A percentile compares a stretch with the other conserved stretches of the same genome.
These are phyloP conservation scores for Poeciliopsis turrubarensis DNA, from an alignment of 2,113 vertebrate genomes.

Conservation along the genomic window DNA sequence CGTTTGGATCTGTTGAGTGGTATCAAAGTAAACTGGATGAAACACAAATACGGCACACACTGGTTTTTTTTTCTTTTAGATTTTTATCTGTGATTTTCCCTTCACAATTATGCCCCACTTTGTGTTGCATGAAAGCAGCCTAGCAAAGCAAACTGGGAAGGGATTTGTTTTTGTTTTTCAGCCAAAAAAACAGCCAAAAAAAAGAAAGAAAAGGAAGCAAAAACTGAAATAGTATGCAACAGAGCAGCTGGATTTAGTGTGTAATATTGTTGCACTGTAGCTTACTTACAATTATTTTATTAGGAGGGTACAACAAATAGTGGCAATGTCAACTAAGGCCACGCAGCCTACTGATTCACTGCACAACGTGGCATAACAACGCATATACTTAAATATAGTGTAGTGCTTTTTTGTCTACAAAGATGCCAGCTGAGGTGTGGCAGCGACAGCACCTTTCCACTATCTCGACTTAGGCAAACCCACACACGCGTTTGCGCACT, in stretches of 20 bases:
- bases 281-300: neutral
- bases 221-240: neutral
- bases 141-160: neutral
- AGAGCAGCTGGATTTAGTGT: neutral
- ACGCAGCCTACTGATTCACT: neutral
- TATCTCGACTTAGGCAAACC: neutral
- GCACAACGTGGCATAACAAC: neutral
- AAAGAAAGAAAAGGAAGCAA: neutral
- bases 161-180: neutral
- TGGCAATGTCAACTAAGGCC: neutral
- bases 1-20: too few relatives aligned
- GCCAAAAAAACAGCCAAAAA: neutral
- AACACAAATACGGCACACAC: too few relatives aligned
- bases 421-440: constrained; percentile 34
- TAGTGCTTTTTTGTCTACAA: too few relatives aligned
- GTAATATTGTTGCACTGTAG: neutral
- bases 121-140: neutral
- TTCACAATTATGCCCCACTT: too few relatives aligned
- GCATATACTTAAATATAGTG: neutral
- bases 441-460: neutral
- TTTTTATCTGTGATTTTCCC: too few relatives aligned
- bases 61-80: too few relatives aligned
- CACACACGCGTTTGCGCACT: neutral
- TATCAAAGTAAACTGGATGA: too few relatives aligned
- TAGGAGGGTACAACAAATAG: neutral